Evolutionary conservation across 30 jellyfish, hydroid and myxozoan genomes (phyloP).

Genomic region (Sanderia malayensis): DNA sequence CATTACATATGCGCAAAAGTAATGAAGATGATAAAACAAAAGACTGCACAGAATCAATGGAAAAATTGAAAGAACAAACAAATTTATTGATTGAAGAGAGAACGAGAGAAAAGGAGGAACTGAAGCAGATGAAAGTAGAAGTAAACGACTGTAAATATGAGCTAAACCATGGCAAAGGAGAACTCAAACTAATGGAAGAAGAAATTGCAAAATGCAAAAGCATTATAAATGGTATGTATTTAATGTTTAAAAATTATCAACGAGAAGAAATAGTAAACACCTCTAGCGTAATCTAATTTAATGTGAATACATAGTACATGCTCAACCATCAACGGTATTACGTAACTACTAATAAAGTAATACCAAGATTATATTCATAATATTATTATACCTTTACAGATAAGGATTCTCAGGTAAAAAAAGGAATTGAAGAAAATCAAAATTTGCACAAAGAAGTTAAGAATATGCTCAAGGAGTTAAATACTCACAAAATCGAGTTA

Average conservation of each 20-base stretch:
- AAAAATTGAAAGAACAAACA: conserved; percentile 39
- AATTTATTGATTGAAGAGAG: conserved; percentile 26
- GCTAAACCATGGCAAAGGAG: conserved; percentile 40
- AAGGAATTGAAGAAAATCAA: conserved; percentile 55
- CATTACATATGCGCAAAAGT: conserved; percentile 20
- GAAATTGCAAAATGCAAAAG: conserved; percentile 49
- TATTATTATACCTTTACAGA: conserved; percentile 25
- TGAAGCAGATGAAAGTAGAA: conserved; percentile 10
- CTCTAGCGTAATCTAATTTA: too few relatives aligned
- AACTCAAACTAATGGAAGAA: conserved; percentile 46
- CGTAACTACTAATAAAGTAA: too few relatives aligned
- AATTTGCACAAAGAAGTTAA: conserved; percentile 32
- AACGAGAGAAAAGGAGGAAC: conserved; percentile 11
- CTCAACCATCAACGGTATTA: too few relatives aligned
- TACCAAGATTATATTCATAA: too few relatives aligned
- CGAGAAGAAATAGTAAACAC: too few relatives aligned
- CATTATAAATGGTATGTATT: conserved; percentile 31
- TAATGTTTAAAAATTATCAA: too few relatives aligned
- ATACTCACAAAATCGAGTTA: conserved; percentile 26
- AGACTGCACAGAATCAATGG: conserved; percentile 28
- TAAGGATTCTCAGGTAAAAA: conserved; percentile 34
- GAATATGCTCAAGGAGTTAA: conserved; percentile 13
- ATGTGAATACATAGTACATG: too few relatives aligned
- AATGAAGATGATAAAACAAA: background rate
- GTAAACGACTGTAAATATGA: conserved; percentile 17